Percentiles rank a stretch among this genome's conserved stretches.
phyloP scores from a whole-genome alignment of 2,888 invertebrate genomes.

The Tipula vernalis region DNA sequence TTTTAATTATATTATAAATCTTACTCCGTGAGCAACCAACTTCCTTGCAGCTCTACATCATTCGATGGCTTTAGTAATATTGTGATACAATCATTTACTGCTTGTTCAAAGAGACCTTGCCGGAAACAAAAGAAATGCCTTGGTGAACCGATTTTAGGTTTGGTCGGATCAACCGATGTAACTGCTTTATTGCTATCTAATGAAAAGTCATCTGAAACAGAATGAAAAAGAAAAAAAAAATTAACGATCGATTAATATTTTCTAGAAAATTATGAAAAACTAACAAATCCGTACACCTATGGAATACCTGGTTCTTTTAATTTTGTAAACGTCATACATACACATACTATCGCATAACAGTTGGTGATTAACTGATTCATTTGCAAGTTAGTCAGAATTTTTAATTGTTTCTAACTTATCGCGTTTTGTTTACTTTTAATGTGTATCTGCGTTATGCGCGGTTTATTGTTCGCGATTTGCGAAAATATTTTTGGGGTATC shows the following conservation, averaged over 20 bases:
- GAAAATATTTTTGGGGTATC: no score
- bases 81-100: constrained; percentile 56
- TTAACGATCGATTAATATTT: not conserved
- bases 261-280: no score
- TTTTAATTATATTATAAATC: constrained; percentile 23
- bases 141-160: constrained; percentile 10
- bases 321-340: no score
- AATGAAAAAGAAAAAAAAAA: not conserved
- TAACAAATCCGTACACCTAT: no score
- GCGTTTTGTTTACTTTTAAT: no score
- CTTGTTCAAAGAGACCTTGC: constrained; percentile 58
- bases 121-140: constrained; percentile 54
- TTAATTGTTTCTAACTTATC: no score
- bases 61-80: constrained; percentile 47
- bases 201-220: not conserved
- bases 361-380: no score
- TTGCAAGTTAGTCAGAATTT: no score
- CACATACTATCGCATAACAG: no score
- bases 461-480: no score
- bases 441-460: no score
- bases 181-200: not conserved
- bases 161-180: not conserved
- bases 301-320: no score
- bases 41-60: constrained; percentile 59
- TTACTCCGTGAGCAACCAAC: constrained; percentile 74